A percentile compares a stretch with the other conserved stretches of the same genome.
phyloP scores from a whole-genome alignment of 1,140 invertebrate genomes.

The Drosophila burlai region DNA sequence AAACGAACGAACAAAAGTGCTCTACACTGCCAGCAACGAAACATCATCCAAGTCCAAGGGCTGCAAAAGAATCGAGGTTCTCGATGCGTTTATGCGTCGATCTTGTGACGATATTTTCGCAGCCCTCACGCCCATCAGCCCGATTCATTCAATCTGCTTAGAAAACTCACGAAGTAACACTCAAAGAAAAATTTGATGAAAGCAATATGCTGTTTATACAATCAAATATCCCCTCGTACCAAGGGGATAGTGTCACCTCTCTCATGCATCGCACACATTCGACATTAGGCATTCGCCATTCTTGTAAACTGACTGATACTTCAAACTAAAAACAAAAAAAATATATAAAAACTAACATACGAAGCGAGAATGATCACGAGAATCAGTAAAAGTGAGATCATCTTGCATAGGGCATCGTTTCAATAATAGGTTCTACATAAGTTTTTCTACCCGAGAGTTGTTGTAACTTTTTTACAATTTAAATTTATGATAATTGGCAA shows the following conservation, averaged over 20 bases:
- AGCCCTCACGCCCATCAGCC: slow-evolving; percentile 7
- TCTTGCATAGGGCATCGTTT: slow-evolving; percentile 61
- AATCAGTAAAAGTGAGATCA: slow-evolving; percentile 27
- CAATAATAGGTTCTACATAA: slow-evolving; percentile 82
- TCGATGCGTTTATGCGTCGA: neutral
- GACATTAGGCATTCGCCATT: slow-evolving; percentile 21
- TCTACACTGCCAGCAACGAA: slow-evolving; percentile 49
- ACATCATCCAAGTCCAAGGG: neutral
- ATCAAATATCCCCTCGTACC: slow-evolving; percentile 49
- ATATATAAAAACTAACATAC: slow-evolving; percentile 10
- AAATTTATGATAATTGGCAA: slow-evolving; percentile 76
- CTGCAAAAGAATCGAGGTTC: neutral
- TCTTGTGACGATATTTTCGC: neutral
- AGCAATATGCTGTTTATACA: slow-evolving; percentile 78
- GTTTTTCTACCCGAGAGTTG: slow-evolving; percentile 77
- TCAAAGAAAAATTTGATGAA: slow-evolving; percentile 22
- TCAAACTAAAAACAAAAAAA: slow-evolving; percentile 32
- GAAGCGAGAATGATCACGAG: slow-evolving; percentile 26
- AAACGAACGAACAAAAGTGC: slow-evolving; percentile 35
- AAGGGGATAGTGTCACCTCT: slow-evolving; percentile 15
- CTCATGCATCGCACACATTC: slow-evolving; percentile 22
- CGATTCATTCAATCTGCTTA: slow-evolving; percentile 9
- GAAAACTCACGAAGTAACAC: slow-evolving; percentile 1
- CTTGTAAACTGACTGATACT: slow-evolving; percentile 52
- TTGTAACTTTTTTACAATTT: slow-evolving; percentile 80